Percentiles rank a stretch among this genome's conserved stretches.
phyloP scores from a whole-genome alignment of 2,888 invertebrate species.

The Sicus ferrugineus region DNA sequence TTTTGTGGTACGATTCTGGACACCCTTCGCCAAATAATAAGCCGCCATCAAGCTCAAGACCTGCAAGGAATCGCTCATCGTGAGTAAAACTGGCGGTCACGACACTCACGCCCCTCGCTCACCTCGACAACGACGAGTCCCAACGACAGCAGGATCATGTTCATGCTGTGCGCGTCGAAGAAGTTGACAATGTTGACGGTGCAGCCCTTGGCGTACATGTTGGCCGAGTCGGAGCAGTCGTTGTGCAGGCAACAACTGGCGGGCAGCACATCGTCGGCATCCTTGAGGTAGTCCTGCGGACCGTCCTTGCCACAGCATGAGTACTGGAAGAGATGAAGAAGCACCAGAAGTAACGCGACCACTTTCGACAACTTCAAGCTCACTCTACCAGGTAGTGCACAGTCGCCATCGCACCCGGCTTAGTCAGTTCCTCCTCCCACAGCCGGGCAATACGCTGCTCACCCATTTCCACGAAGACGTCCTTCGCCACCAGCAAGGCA shows the following conservation, averaged over 20 bases:
- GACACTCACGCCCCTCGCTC: background rate
- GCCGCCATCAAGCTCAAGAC: conserved; percentile 42
- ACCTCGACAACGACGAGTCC: conserved; percentile 49
- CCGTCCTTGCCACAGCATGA: conserved; percentile 54
- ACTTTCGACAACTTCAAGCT: background rate
- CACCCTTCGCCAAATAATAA: conserved; percentile 43
- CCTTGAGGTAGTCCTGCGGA: conserved; percentile 52
- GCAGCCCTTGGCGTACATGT: conserved; percentile 53
- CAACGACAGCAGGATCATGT: conserved; percentile 43
- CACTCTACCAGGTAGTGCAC: conserved; percentile 48
- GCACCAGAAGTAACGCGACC: too few species aligned
- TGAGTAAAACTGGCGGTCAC: background rate
- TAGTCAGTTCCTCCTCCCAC: conserved; percentile 46
- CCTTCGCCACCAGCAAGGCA: conserved; percentile 48
- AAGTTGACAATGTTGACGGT: conserved; percentile 38
- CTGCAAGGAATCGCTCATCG: conserved; percentile 33
- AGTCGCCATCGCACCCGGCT: conserved; percentile 50
- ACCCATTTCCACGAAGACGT: conserved; percentile 46
- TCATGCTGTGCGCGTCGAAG: conserved; percentile 43
- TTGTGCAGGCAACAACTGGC: conserved; percentile 51
- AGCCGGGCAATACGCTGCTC: conserved; percentile 48
- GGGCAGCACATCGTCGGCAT: conserved; percentile 49
- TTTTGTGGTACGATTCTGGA: conserved; percentile 36
- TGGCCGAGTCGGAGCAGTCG: conserved; percentile 49
- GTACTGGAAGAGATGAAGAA: conserved; percentile 47